phyloP scores from a whole-genome alignment of 2,888 invertebrate genomes.

The Blera fallax region DNA sequence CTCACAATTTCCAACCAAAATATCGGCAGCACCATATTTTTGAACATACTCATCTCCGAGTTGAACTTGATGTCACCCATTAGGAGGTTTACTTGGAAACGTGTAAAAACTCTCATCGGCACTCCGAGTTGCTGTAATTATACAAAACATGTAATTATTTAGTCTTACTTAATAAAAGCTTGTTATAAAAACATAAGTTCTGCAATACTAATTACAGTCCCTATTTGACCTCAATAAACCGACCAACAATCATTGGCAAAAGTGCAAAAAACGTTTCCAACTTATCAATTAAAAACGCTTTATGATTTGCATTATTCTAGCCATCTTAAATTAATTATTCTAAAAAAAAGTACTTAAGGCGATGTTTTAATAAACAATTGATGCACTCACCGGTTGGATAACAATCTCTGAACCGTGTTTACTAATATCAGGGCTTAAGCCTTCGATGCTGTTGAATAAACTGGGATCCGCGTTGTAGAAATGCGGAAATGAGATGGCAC shows the following conservation, averaged over 20 bases:
- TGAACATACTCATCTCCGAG: slow-evolving; percentile 84
- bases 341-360: not conserved
- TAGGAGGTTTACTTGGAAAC: slow-evolving; percentile 88
- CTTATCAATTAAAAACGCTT: no score
- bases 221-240: not conserved
- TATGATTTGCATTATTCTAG: not conserved
- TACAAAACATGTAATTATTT: slow-evolving; percentile 10
- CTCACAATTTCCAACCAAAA: slow-evolving; percentile 88
- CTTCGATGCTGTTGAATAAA: slow-evolving; percentile 84
- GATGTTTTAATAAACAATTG: not conserved
- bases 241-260: not conserved
- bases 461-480: slow-evolving; percentile 86
- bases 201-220: not conserved
- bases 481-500: slow-evolving; percentile 89
- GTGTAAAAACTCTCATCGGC: slow-evolving; percentile 85
- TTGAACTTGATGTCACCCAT: slow-evolving; percentile 86
- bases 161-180: not conserved
- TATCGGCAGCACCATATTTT: slow-evolving; percentile 86
- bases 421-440: slow-evolving; percentile 84
- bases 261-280: not conserved
- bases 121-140: slow-evolving; percentile 85
- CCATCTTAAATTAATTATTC: not conserved
- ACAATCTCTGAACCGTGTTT: slow-evolving; percentile 83
- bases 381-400: slow-evolving; percentile 86
- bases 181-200: slow-evolving; percentile 14